Evolutionary conservation across 2,888 invertebrate genomes (phyloP), one percentile per base, ranked within the genome.

Genomic region (Gisinianus flammeolus): DNA sequence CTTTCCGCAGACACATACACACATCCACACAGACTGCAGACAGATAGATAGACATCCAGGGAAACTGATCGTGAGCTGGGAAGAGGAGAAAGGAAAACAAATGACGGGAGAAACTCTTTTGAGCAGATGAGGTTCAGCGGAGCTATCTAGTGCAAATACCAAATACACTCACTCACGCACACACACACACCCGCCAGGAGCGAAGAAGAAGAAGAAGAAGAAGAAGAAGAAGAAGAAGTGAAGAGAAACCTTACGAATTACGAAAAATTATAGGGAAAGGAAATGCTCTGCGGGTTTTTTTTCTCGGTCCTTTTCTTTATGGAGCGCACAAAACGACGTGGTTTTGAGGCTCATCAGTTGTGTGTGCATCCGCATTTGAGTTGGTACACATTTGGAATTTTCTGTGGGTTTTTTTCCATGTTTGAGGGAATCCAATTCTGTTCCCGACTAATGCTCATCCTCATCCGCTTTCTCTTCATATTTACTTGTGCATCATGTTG

Each of bases 401-500:
- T n/a, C n/a, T n/a, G n/a, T n/a, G n/a, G n/a, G n/a, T n/a, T n/a
- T n/a, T n/a, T n/a, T n/a, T n/a, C n/a, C n/a, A n/a, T n/a, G n/a
- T n/a, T n/a, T n/a, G n/a, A n/a, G n/a, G n/a, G n/a, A n/a, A n/a
- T n/a, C n/a, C n/a, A n/a, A n/a, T n/a, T n/a, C n/a, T n/a, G n/a
- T n/a, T n/a, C n/a, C n/a, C n/a, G n/a, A n/a, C n/a, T n/a, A n/a
- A n/a, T n/a, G n/a, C n/a, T n/a, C n/a, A n/a, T n/a, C n/a, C n/a
- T n/a, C n/a, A n/a, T n/a, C n/a, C n/a, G 16, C 44, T 54, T 54
- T 54, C 6, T 54, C 54, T 35, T 66, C 10, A 35, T 69, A 35
- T 67, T 71, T 67, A 31, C 56, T 71, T 71, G 56, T 71, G 71
- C 71, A 71, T 71, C 30, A 44, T 54, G 70, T 19, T 71, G 56